Conservation (phyloP, 2,797 vertebrate species). For the Muscicapa comitata region DNA sequence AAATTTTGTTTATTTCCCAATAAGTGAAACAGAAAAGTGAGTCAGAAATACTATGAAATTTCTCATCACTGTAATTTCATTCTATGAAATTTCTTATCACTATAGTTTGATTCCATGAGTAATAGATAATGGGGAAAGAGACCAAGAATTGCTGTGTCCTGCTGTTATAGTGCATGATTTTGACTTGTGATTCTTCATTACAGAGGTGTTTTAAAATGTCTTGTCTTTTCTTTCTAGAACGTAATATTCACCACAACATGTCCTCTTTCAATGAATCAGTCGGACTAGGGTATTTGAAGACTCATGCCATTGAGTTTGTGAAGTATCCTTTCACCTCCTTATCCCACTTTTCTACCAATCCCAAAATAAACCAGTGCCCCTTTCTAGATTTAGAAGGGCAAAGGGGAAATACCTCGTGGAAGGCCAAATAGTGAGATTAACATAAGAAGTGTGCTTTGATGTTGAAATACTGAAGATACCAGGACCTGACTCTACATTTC, state of each 20-base stretch:
- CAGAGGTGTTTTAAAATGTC: background rate
- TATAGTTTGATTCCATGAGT: background rate
- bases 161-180: background rate
- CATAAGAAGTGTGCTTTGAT: background rate
- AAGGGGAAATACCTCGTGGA: background rate
- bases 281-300: conserved; percentile 96
- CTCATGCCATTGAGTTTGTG: conserved; percentile 96
- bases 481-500: background rate
- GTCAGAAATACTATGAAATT: background rate
- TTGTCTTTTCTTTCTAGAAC: conserved; percentile 80
- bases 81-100: background rate
- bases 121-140: background rate
- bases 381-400: background rate
- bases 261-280: conserved; percentile 98
- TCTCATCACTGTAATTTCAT: background rate
- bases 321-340: conserved; percentile 89
- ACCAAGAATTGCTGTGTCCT: background rate
- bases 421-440: background rate
- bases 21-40: background rate
- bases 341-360: background rate
- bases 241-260: conserved; percentile 97
- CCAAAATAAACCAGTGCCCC: background rate
- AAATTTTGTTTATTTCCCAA: background rate
- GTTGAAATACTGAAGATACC: background rate
- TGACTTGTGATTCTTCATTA: background rate